phyloP scores from a whole-genome alignment of 2,113 vertebrate genomes.

The Apaloderma vittatum region DNA sequence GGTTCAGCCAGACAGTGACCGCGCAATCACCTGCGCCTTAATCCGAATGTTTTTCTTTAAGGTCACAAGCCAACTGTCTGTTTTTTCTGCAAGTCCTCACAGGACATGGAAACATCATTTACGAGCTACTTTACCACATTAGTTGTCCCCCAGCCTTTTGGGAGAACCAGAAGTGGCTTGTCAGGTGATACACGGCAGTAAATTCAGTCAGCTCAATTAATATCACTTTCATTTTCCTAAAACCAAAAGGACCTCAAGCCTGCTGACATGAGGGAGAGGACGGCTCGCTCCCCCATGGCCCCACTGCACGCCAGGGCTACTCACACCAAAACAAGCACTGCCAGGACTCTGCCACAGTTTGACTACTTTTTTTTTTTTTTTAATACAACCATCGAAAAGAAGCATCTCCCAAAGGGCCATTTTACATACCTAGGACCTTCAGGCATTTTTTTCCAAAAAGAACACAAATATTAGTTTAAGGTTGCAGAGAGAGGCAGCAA shows the following conservation, averaged over 20 bases:
- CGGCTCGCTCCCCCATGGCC: accelerated
- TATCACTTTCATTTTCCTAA: constrained; percentile 16
- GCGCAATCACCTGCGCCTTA: neutral
- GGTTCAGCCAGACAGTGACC: constrained; percentile 41
- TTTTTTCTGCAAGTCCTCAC: constrained; percentile 36
- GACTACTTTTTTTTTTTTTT: neutral
- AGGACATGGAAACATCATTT: constrained; percentile 3
- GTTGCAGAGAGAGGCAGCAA: neutral
- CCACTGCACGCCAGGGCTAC: neutral
- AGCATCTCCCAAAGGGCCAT: neutral
- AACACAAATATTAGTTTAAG: neutral
- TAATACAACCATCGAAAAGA: neutral
- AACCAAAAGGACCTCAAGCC: neutral
- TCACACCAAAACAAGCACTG: neutral
- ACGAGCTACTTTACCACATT: neutral
- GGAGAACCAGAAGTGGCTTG: neutral
- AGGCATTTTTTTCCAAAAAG: neutral
- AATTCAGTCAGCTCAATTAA: neutral
- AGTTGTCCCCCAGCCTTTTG: neutral
- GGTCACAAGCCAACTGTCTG: neutral
- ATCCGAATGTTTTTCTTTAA: constrained; percentile 59
- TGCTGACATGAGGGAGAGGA: neutral
- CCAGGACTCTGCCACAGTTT: neutral
- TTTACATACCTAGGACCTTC: neutral
- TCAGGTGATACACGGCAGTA: neutral